Base-by-base conservation (phyloP, 2,888 invertebrate genomes). In the Tetheella fluctuosa region DNA sequence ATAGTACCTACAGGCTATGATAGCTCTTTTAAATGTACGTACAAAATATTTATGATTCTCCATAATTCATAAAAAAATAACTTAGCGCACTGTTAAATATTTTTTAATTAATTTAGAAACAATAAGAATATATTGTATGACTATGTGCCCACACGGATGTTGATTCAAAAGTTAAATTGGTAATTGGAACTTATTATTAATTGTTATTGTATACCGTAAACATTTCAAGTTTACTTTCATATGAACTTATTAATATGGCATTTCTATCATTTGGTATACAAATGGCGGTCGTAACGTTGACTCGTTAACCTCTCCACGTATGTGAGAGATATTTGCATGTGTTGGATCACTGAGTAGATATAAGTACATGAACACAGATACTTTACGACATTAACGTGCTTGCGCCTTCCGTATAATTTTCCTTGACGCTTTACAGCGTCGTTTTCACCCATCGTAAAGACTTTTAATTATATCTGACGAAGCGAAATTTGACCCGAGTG, bases 381-480 rank as follows among this genome's bases (percentile, higher is more conserved):
- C 77, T 85, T 86, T 85, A 86, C 85, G 86, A 81, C 80, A 74
- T 75, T 75, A 80, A 81, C 82, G 83, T 83, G 80, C 81, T 74
- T 65, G 70, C 67, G 74, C 78, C 70, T 80, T 81, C 79, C 77
- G 79, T 83, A 86, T 86, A 86, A 85, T 84, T 86, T 84, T 81
- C 80, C 80, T 76, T 74, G 76, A 73, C 78, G 78, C 84, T 89
- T 89, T 88, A 90, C 90, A 90, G 85, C 88, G 81, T 84, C 88
- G 88, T 88, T 86, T 83, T 85, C 82, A 82, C 80, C 83, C 81
- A 85, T 86, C 88, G 85, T 88, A 88, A 88, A 86, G 81, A 84
- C 82, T 86, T 88, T 89, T 89, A 89, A 89, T 87, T 89, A 88
- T 86, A 83, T 87, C 83, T 85, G 85, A 84, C 82, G 80, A 80